Base-by-base conservation (phyloP, 2,888 invertebrate species). In the Apodemia zela region DNA sequence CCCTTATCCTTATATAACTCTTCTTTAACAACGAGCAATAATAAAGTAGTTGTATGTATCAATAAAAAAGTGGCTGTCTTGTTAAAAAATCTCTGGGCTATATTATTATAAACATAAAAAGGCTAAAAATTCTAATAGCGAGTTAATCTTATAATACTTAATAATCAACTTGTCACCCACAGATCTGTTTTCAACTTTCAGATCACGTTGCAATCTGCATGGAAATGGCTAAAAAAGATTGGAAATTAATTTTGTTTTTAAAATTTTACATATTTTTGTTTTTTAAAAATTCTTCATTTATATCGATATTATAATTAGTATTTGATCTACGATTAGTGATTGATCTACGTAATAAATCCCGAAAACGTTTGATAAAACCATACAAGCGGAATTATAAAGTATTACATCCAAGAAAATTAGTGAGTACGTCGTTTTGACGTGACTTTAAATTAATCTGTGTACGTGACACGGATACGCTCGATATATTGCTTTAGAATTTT, bases 191-290 rank as follows among this genome's bases (percentile, higher is more conserved):
- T 87, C 82, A 83, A 82, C 80, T 85, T 81, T 78, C 87, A 75
- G 81, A 84, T 85, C 89, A 88, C 89, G 89, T 89, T 79, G 82
- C 85, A 85, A 89, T 89, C 86, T 88, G 86, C 88, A 89, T 88
- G 77, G 81, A 65, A 72, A 71, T 79, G 78, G 76, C 29, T 73
- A n/a, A n/a, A n/a, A n/a, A n/a, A 73, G 72, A 78, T 77, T 75
- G 81, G 76, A 76, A 80, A 81, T 21, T 59, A 47, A 29, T 17
- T 61, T 61, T 61, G 29, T 57, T 29, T 29, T 29, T 7, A 29
- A 8, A 57, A 29, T 29, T 5, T 7, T 51, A 29, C 15, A 35
- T 45, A n/a, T 17, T 2, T 38, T 35, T 35, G 29, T 29, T 29
- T 29, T 29, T 5, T 29, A 4, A 29, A 29, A 29, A 4, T 29